Base-by-base conservation (phyloP, 1,140 invertebrate species). In the Limonius californicus region DNA sequence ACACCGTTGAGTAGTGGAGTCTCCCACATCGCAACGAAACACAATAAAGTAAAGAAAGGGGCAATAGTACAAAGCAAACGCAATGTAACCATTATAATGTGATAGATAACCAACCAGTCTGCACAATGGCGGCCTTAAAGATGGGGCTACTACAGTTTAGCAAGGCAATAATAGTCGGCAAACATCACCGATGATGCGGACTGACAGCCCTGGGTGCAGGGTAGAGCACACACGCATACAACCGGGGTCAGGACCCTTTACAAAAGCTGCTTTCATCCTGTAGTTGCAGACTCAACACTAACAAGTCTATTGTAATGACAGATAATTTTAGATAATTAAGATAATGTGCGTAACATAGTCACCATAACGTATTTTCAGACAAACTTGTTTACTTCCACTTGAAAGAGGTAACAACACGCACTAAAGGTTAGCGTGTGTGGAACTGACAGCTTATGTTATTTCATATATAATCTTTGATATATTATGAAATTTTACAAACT, bases 131-230 rank as follows among this genome's bases (percentile, higher is more conserved):
- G 63, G 63, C 58, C 57, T 64, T 64, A 64, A 64, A 64, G 57
- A 64, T 23, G 53, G 14, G 45, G 43, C 58, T 45, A 64, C 32
- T 64, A 57, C 63, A 64, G 63, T 64, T 64, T 64, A 64, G 63
- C 63, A 64, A 64, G 63, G 63, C 63, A 64, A 64, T 64, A 64
- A 64, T 64, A 57, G 63, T 61, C 54, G 62, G 63, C 54, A 64
- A 64, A 64, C 63, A 64, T 61, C 63, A 57, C 32, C 39, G 53
- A 45, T 64, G 63, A 64, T 64, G 6, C 12, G 16, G 39, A 55
- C 16, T 64, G 63, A 64, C 63, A 56, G 57, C 30, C 18, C 39
- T 43, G 32, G 12, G 21, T 57, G 6, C 16, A 39, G 32, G 56
- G 56, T 19, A 50, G 2, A 39, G 9, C 15, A 19, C n/a, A 50